phyloP scores from a whole-genome alignment of 2,797 vertebrate species.

The Falco columbarius region DNA sequence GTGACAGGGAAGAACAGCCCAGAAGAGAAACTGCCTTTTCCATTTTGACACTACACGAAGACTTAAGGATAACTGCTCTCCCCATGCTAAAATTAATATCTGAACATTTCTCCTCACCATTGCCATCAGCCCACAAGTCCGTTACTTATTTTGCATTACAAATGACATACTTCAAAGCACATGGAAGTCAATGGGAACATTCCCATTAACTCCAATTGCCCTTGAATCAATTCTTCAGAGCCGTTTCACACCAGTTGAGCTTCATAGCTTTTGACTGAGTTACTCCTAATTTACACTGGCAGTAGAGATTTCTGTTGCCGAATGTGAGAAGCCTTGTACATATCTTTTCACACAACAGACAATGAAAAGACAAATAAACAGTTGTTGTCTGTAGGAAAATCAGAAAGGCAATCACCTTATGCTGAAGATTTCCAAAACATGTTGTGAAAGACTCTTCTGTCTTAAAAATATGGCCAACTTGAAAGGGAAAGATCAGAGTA shows the following conservation, averaged over 20 bases:
- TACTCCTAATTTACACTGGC: not conserved
- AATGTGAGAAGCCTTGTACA: not conserved
- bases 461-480: not conserved
- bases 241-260: not conserved
- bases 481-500: not conserved
- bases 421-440: not conserved
- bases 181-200: slow-evolving; percentile 4
- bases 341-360: not conserved
- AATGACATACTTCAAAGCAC: slow-evolving; percentile 9
- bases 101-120: not conserved
- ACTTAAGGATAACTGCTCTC: not conserved
- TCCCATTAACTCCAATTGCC: slow-evolving; percentile 33
- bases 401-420: not conserved
- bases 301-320: not conserved
- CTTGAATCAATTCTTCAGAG: not conserved
- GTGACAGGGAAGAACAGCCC: not conserved
- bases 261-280: not conserved
- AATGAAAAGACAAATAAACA: not conserved
- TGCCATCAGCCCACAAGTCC: not conserved
- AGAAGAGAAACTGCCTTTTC: not conserved
- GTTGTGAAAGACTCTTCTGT: not conserved
- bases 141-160: not conserved
- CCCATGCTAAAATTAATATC: not conserved
- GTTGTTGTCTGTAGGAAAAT: not conserved
- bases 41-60: not conserved